Base-by-base conservation (phyloP, 2,888 invertebrate genomes). In the Teinopalpus imperialis region DNA sequence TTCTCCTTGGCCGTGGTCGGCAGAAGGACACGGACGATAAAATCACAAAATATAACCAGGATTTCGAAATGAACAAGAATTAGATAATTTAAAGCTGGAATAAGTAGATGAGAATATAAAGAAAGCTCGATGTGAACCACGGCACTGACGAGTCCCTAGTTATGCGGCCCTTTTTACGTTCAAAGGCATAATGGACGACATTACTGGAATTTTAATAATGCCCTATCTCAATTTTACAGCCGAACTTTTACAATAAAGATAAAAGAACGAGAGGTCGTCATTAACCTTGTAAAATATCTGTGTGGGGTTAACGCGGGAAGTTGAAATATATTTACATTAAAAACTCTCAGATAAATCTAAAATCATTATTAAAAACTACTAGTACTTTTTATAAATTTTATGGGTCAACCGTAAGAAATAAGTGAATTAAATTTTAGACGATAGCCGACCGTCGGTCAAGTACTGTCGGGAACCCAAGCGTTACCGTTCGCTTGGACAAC, bases 181-280 rank as follows among this genome's bases (percentile, higher is more conserved):
- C 8, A 32, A 42, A 34, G 23, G 34, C 42, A 12, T 31, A 31
- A 31, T 20, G 13, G 18, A 9, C 31, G 13, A 20, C 37, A 31
- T 21, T 21, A 31, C 26, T 10, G 21, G 31, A 39, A 39, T 45
- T 45, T 45, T 45, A 45, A 39, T 23, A 43, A 16, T 16, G 23
- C 16, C 43, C 21, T 29, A 36, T 32, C 20, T 12, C 13, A 45
- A 45, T 39, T 45, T 45, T 32, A 45, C 44, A 26, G n/a, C 9
- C 7, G 7, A 45, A 45, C 44, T 45, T 45, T 39, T 9, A 13
- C 23, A 9, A 18, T 45, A 32, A 45, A 45, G 44, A 45, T 45
- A 45, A 39, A 45, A 45, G 26, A 32, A 37, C 44, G 26, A 26
- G 39, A 21, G 39, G 26, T 10, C 20, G 18, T 21, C 39, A 18